Conservation (phyloP, 1,140 invertebrate species). For the Neodiprion pinetum region DNA sequence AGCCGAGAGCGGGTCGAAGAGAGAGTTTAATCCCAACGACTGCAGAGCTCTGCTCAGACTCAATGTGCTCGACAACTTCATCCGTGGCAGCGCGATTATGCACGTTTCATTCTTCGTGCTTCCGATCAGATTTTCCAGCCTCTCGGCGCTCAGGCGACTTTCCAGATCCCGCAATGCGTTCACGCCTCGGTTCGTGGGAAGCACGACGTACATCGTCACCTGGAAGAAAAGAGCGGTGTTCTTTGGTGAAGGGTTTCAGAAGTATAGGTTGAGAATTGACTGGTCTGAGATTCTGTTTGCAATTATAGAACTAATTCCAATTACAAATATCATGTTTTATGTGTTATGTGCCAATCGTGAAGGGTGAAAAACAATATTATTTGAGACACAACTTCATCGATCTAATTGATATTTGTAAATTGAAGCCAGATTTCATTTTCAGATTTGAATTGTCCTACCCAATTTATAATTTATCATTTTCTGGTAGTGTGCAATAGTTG, state of each 20-base stretch:
- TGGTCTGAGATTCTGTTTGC: no score
- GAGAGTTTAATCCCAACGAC: slow-evolving; percentile 64
- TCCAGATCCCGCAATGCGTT: slow-evolving; percentile 61
- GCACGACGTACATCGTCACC: slow-evolving; percentile 74
- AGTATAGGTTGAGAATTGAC: no score
- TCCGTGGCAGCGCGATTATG: slow-evolving; percentile 70
- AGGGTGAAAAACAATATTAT: no score
- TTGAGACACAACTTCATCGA: no score
- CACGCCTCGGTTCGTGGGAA: slow-evolving; percentile 65
- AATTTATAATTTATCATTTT: no score
- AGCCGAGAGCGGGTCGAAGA: slow-evolving; percentile 67
- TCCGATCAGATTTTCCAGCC: slow-evolving; percentile 63
- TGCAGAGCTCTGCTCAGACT: slow-evolving; percentile 63
- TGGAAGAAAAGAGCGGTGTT: slow-evolving; percentile 18
- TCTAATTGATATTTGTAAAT: no score
- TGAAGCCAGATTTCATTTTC: no score
- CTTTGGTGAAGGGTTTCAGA: background rate
- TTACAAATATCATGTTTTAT: no score
- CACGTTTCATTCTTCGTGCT: slow-evolving; percentile 59
- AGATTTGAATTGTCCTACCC: no score
- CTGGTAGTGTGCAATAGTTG: no score
- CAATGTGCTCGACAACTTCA: slow-evolving; percentile 68
- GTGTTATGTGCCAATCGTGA: no score
- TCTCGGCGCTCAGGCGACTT: slow-evolving; percentile 55
- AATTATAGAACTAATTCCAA: no score